Base-by-base conservation (phyloP, 1,140 invertebrate genomes). In the Sesamia nonagrioides region DNA sequence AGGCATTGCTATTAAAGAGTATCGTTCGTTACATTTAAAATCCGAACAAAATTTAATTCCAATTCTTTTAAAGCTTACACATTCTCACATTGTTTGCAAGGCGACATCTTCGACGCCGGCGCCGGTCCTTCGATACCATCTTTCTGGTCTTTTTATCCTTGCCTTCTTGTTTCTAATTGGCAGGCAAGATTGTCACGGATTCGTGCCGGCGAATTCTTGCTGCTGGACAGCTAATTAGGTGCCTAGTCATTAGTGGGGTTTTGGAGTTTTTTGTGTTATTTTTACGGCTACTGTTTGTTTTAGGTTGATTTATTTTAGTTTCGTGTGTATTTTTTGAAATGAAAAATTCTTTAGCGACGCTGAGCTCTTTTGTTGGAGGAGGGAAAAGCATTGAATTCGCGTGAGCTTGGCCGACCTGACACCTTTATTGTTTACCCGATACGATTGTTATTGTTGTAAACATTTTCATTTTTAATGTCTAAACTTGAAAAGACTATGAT, bases 121-220 rank as follows among this genome's bases (percentile, higher is more conserved):
- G 66, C 66, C 42, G 42, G 37, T 69, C 35, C 21, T 33, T 15
- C 66, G 66, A 69, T 69, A 69, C 66, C 11, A 69, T 48, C 42
- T 48, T 52, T 63, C 45, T 75, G 58, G 56, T 75, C 58, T 75
- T 75, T 74, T 74, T 74, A 58, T 60, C 37, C 52, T 40, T 60
- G n/a, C 45, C 1, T 35, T 21, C 27, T 27, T 9, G 42, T n/a
- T 4, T 27, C 73, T 75, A 75, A 75, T 75, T 75, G 73, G 73
- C 9, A 50, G 42, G 40, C 13, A 17, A 75, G 73, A 75, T 75
- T 75, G 56, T 75, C 73, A 75, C 73, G 73, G 56, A 7, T 50
- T 75, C 56, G 58, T 61, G 73, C 73, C 56, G 18, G 27, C 7
- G 42, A 68, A 68, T 68, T 50, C 42, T 68, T 48, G 56, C 11